Base-by-base conservation (phyloP, 1,140 invertebrate species). In the Euura lappo region DNA sequence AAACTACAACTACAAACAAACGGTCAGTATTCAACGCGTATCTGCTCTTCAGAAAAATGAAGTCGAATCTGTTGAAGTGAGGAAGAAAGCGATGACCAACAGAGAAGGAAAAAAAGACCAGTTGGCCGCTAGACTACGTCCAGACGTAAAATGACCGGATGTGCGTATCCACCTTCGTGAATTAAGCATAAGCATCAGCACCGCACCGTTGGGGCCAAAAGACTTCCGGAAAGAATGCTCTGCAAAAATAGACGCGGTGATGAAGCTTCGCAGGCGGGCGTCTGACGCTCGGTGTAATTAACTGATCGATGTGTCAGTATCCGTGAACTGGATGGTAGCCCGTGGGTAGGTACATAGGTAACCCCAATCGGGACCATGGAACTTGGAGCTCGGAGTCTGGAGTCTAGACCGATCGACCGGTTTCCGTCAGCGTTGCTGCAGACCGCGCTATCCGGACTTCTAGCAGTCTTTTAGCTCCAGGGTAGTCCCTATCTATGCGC, bases 391-490 rank as follows among this genome's bases (percentile, higher is more conserved):
- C 51, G 6, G 13, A 60, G 13, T 60, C 51, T 60, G 13, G 76
- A 77, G 80, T 81, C 80, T 79, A 80, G 77, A 81, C 78, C 79
- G 76, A 81, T 81, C 80, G 78, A 81, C 80, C 79, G 79, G 77
- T 74, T 70, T 72, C 74, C 46, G 44, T 46, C 0, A n/a, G 42
- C 42, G 28, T 28, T 28, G 66, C 3, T 68, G 66, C 10, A 11
- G 51, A 8, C 13, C 13, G 51, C 51, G 13, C 51, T 60, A 8
- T 60, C 51, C 2, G 4, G 13, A 60, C 13, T 60, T 60, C 13
- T 60, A 28, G 28, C 28, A 28, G 28, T 28, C 28, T 28, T 28
- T 28, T 28, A 28, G 28, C 28, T 28, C 28, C 28, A 28, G 28
- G 28, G 28, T 28, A 28, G 28, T 1, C 28, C 28, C 28, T 28